Base-by-base conservation (phyloP, 2,888 invertebrate species). In the Dyspetes luteomarginatus region DNA sequence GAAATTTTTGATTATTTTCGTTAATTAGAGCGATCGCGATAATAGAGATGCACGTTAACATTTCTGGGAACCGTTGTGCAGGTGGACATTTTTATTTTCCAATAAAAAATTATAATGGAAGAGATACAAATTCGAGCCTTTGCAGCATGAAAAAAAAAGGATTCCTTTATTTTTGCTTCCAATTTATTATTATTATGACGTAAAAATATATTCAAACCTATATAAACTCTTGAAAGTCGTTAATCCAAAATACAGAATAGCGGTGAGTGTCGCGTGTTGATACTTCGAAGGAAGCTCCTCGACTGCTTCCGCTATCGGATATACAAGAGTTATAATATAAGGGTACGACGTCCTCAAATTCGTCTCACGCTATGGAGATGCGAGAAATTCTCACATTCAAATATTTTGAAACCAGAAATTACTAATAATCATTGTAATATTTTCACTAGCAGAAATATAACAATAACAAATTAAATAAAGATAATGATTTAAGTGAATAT, bases 251-350 rank as follows among this genome's bases (percentile, higher is more conserved):
- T 67, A 64, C 67, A 65, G 73, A 73, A 69, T 62, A 76, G 55
- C 43, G 24, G 60, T 65, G 64, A 69, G 77, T 81, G 74, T 81
- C 77, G 74, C 65, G 65, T 81, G 74, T 81, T 74, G 43, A 41
- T 7, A 43, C 41, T 73, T 60, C 15, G 28, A 36, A 74, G 67
- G 81, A 84, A 84, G 83, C 84, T 77, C 81, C 65, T 78, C 71
- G 76, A 82, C 65, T 81, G 72, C 78, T 84, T 84, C 84, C 84
- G 82, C 77, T 83, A 83, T 81, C 83, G 82, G 64, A 78, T 76
- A 55, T 62, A 60, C 24, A 28, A 73, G 62, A 72, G 76, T 67
- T 28, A 12, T 43, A 56, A 64, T 72, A 72, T 60, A 67, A 72
- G 28, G 26, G 22, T 12, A 55, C 52, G 52, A 30, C 3, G 15